Evolutionary conservation across 2,888 invertebrate species (phyloP), one percentile per base, ranked within the genome.

Genomic region (Catocala nupta): DNA sequence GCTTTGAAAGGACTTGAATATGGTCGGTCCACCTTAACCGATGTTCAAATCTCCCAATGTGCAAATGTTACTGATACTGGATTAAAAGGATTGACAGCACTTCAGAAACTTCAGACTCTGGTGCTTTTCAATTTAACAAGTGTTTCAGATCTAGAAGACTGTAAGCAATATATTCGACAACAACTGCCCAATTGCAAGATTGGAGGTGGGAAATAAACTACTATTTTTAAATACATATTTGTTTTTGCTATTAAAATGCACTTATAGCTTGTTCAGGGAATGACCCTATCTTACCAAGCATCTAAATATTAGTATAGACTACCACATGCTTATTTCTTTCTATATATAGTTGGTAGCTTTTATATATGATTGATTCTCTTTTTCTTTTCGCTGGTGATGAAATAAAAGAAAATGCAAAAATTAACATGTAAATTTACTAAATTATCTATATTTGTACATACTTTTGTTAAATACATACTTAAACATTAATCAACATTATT

Each of bases 31-130:
- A 91, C 96, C 0, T 88, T 98, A 57, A 90, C 90, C 47, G 83
- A 95, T 83, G 91, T 98, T 11, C 96, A 98, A 92, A 94, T 99
- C 5, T 96, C 96, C 1, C 95, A 95, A 36, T 98, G 98, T 86
- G 90, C 94, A 11, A 96, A 97, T 92, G 95, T 99, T 16, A 95
- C 96, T 5, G 96, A 97, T 75, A 78, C 85, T 11, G 98, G 98
- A 11, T 80, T 99, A 0, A 90, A 92, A 44, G 88, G 95, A 58
- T 88, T 98, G 3, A 91, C 93, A 77, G 82, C 77, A 48, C 89
- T 96, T 49, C 92, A 89, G 36, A 95, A 96, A 64, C 89, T 98
- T 49, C 88, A 95, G 75, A 91, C 88, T 11, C 89, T 98, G 47
- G 85, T 95, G 44, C 83, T 98, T 47, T 96, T 93, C 83, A 95